Evolutionary conservation across 2,888 invertebrate genomes (phyloP).

Genomic region (Anarsia innoxiella): DNA sequence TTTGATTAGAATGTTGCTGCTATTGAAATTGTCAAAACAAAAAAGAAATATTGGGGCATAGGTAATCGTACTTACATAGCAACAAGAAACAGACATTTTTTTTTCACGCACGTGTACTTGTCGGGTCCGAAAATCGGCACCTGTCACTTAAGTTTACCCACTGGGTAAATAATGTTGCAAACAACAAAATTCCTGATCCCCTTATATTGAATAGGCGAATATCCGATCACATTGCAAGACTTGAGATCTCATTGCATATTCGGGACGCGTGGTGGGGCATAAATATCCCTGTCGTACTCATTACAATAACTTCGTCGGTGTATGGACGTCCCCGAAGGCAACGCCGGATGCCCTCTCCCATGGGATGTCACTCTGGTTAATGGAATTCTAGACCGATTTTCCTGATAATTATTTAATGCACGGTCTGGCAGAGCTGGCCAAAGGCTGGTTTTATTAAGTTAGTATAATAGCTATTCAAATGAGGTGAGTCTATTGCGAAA

Average conservation of each 20-base stretch:
- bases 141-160: slow-evolving; percentile 49
- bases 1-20: too few species aligned
- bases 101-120: neutral
- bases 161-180: slow-evolving; percentile 44
- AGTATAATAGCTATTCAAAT: too few species aligned
- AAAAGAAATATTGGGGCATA: too few species aligned
- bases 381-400: slow-evolving; percentile 56
- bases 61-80: too few species aligned
- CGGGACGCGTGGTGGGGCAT: slow-evolving; percentile 62
- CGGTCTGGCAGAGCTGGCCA: too few species aligned
- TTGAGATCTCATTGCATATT: slow-evolving; percentile 57
- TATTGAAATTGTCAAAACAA: too few species aligned
- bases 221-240: slow-evolving; percentile 17
- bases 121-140: slow-evolving; percentile 36
- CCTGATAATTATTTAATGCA: slow-evolving; percentile 44
- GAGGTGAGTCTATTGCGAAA: too few species aligned
- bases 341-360: slow-evolving; percentile 52
- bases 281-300: slow-evolving; percentile 71
- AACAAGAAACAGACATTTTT: too few species aligned
- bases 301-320: slow-evolving; percentile 63
- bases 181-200: slow-evolving; percentile 33
- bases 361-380: slow-evolving; percentile 61
- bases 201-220: slow-evolving; percentile 44
- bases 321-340: slow-evolving; percentile 50
- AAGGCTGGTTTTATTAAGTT: too few species aligned